A percentile compares a stretch with the other conserved stretches of the same genome.
These are phyloP conservation scores for Lasaia peninsularis DNA, from an alignment of 1,140 invertebrate species.

Conservation along the genomic window DNA sequence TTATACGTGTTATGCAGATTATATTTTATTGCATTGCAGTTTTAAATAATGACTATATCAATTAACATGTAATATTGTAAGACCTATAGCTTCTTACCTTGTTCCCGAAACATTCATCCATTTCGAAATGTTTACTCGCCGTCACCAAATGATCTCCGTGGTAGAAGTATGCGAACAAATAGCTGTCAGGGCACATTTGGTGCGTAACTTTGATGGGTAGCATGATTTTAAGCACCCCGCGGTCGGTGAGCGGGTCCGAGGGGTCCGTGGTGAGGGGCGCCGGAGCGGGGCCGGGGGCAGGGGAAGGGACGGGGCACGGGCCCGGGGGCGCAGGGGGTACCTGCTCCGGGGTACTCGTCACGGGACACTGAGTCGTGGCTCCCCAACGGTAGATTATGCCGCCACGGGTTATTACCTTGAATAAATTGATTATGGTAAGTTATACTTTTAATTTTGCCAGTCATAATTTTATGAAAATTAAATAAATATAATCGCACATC, in stretches of 20 bases:
- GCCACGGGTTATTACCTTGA: conserved; percentile 63
- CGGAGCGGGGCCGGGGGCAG: conserved; percentile 25
- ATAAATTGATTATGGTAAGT: background rate
- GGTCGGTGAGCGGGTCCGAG: conserved; percentile 41
- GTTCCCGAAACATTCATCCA: conserved; percentile 69
- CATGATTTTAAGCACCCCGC: conserved; percentile 47
- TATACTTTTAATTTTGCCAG: no score
- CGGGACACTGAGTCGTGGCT: conserved; percentile 62
- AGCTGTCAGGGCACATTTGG: conserved; percentile 81
- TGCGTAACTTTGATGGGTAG: conserved; percentile 72
- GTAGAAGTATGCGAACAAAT: conserved; percentile 83
- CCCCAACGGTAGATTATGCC: conserved; percentile 67
- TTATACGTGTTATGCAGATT: no score
- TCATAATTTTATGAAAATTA: background rate
- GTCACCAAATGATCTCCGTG: conserved; percentile 81
- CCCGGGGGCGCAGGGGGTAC: conserved; percentile 24
- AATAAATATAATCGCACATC: no score
- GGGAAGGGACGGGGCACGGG: conserved; percentile 28
- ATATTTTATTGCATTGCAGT: background rate
- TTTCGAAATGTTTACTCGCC: conserved; percentile 62
- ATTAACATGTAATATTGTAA: background rate
- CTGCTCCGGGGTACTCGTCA: conserved; percentile 34
- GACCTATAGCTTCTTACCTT: conserved; percentile 43
- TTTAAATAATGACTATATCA: background rate
- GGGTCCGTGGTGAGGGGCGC: conserved; percentile 22